Evolutionary conservation across 2,113 vertebrate genomes (phyloP).

Genomic region (Neotragus moschatus): DNA sequence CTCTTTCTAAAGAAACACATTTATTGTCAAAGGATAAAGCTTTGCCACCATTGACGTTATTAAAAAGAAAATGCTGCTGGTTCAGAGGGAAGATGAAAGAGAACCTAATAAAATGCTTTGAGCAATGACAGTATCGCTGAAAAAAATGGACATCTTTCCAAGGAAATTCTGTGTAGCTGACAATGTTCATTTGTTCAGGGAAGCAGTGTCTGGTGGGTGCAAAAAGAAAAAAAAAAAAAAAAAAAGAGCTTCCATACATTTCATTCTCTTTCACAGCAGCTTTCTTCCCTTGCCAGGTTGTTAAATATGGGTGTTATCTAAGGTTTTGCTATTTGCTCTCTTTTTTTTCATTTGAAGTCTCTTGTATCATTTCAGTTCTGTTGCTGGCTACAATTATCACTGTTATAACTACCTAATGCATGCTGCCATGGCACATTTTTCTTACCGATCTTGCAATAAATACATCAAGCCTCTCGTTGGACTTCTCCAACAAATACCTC

Average conservation of each 20-base stretch:
- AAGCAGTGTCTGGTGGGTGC: not conserved
- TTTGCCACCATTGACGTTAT: not conserved
- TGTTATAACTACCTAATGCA: not conserved
- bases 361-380: not conserved
- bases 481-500: not conserved
- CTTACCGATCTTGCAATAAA: not conserved
- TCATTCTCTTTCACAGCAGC: not conserved
- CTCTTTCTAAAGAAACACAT: not conserved
- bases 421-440: not conserved
- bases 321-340: not conserved
- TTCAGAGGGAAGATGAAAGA: constrained; percentile 9
- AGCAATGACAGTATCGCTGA: not conserved
- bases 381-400: not conserved
- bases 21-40: not conserved
- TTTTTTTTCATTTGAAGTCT: not conserved
- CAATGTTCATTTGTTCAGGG: not conserved
- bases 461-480: not conserved
- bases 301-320: not conserved
- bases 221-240: not conserved
- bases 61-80: constrained; percentile 1
- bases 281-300: not conserved
- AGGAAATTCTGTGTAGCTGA: not conserved
- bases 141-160: not conserved
- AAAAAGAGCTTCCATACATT: not conserved
- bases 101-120: constrained; percentile 7